Conservation (phyloP, 1,140 invertebrate genomes). For the Tetragnatha versicolor region DNA sequence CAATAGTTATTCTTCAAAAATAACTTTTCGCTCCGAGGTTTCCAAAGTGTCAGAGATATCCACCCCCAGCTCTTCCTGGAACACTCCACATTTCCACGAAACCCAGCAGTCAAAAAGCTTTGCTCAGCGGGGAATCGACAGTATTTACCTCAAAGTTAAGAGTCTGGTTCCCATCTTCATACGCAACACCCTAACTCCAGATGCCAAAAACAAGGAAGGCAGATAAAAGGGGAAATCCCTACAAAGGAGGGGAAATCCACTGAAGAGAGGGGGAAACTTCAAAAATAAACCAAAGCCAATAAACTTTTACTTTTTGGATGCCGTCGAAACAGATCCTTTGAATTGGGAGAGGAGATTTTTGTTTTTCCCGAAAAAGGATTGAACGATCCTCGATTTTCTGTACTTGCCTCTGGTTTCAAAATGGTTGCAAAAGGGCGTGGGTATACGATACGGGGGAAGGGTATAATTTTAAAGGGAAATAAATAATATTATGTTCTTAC, state of each 20-base stretch:
- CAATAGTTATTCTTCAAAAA: too few species aligned
- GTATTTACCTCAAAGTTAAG: conserved; percentile 8
- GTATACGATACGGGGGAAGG: background rate
- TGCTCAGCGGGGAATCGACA: too few species aligned
- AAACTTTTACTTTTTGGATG: conserved; percentile 42
- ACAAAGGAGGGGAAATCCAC: background rate
- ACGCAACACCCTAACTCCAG: too few species aligned
- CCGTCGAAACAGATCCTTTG: conserved; percentile 34
- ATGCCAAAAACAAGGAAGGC: background rate
- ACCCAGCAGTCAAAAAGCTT: too few species aligned
- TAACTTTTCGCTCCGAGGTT: too few species aligned
- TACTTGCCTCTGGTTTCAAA: background rate
- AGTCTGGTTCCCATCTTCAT: background rate
- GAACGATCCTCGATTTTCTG: background rate
- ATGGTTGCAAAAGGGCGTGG: background rate
- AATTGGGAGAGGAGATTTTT: conserved; percentile 26
- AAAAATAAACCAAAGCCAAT: conserved; percentile 50
- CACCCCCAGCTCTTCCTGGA: too few species aligned
- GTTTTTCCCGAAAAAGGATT: background rate
- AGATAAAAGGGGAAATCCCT: background rate
- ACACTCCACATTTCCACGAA: too few species aligned
- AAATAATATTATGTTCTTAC: too few species aligned
- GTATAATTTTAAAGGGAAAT: too few species aligned
- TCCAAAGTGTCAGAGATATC: too few species aligned
- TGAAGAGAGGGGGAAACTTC: conserved; percentile 20